phyloP scores from a whole-genome alignment of 2,797 vertebrate genomes.

The Sebastes itinus region DNA sequence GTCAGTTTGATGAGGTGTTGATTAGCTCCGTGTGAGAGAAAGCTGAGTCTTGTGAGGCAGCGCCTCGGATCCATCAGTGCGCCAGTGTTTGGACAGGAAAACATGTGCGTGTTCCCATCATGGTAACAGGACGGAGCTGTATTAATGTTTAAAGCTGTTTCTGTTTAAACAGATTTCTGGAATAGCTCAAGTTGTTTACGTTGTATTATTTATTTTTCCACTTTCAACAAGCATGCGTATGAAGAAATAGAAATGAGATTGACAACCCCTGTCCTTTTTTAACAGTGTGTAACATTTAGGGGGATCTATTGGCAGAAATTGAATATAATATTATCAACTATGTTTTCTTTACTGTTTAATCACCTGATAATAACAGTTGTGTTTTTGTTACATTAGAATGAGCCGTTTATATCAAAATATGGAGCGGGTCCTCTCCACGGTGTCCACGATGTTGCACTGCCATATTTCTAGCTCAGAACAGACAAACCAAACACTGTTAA shows the following conservation, averaged over 20 bases:
- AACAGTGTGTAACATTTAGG: background rate
- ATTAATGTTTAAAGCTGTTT: background rate
- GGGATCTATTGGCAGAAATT: background rate
- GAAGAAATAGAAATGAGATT: background rate
- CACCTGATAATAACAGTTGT: too few relatives aligned
- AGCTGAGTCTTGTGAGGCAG: background rate
- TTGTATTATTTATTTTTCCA: background rate
- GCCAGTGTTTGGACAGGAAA: conserved; percentile 13
- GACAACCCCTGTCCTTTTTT: background rate
- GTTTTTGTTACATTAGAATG: too few relatives aligned
- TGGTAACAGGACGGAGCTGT: background rate
- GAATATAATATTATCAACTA: too few relatives aligned
- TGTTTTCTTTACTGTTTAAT: too few relatives aligned
- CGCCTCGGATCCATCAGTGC: background rate
- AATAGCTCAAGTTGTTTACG: background rate
- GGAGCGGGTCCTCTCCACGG: too few relatives aligned
- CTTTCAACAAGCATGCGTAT: background rate
- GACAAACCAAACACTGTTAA: too few relatives aligned
- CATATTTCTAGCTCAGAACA: too few relatives aligned
- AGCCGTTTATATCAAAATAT: too few relatives aligned
- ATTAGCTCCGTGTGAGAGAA: conserved; percentile 23
- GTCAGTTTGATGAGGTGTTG: conserved; percentile 22
- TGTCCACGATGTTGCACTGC: too few relatives aligned
- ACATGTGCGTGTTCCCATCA: background rate
- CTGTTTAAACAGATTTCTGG: background rate